Conservation (phyloP, 2,888 invertebrate species). For the Lithosia quadra region DNA sequence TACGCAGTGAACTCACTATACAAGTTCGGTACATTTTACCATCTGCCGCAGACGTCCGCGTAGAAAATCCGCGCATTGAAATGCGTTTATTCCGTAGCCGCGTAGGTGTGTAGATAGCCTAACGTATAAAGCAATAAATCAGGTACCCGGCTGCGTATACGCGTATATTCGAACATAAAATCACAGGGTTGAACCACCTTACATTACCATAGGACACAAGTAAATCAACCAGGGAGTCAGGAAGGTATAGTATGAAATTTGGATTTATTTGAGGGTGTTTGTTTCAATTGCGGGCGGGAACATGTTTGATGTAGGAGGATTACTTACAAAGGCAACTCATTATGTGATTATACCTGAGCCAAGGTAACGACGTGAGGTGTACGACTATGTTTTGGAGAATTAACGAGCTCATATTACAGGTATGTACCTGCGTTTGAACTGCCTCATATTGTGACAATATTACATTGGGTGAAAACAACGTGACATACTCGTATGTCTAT, state of each 20-base stretch:
- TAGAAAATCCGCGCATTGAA: constrained; percentile 6
- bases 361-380: constrained; percentile 1
- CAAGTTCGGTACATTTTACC: neutral
- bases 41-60: neutral
- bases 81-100: constrained; percentile 21
- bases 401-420: too few species aligned
- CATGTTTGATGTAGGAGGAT: neutral
- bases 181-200: constrained; percentile 28
- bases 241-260: constrained; percentile 36
- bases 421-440: neutral
- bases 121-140: constrained; percentile 15
- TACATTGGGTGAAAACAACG: neutral
- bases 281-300: constrained; percentile 35
- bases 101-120: constrained; percentile 28
- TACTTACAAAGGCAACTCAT: constrained; percentile 13
- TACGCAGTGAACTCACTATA: neutral
- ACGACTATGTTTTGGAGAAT: neutral
- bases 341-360: constrained; percentile 8
- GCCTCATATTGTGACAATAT: neutral
- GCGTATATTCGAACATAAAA: constrained; percentile 26
- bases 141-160: constrained; percentile 17
- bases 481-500: too few species aligned
- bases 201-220: constrained; percentile 46
- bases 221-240: constrained; percentile 39
- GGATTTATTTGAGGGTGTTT: constrained; percentile 33